Conservation (phyloP, 2,797 vertebrate genomes). For the Cossypha polioptera region DNA sequence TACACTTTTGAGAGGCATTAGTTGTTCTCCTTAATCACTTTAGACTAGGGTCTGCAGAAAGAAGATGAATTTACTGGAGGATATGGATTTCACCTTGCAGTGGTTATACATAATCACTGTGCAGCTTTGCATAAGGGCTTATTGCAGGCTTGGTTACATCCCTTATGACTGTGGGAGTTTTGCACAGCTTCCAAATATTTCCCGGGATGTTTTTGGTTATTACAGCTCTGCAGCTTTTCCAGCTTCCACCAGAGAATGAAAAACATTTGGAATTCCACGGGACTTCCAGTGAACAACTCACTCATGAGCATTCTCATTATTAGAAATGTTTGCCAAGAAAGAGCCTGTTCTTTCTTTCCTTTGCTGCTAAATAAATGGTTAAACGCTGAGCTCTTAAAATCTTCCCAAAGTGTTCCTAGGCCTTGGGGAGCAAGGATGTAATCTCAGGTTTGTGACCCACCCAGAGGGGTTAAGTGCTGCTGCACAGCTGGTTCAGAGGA, state of each 20-base stretch:
- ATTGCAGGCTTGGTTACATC: not conserved
- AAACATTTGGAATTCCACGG: not conserved
- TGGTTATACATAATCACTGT: not conserved
- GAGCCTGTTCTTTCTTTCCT: not conserved
- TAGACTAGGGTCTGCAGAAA: not conserved
- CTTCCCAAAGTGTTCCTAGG: not conserved
- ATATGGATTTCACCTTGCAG: not conserved
- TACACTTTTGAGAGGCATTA: not conserved
- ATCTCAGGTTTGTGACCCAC: slow-evolving; percentile 34
- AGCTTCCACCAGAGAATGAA: not conserved
- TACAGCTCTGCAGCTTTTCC: not conserved
- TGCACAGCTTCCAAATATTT: not conserved
- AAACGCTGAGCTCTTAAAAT: not conserved
- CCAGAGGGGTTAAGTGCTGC: slow-evolving; percentile 1
- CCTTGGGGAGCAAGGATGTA: not conserved
- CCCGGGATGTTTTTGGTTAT: not conserved
- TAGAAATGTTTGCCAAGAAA: not conserved
- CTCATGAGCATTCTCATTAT: not conserved
- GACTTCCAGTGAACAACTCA: not conserved
- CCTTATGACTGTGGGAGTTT: not conserved
- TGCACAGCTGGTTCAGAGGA: not conserved
- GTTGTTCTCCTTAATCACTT: not conserved
- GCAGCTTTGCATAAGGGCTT: not conserved
- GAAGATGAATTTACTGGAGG: not conserved
- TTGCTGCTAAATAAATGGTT: not conserved